Evolutionary conservation across 2,113 vertebrate genomes (phyloP), one percentile per base, ranked within the genome.

Genomic region (Corythaeola cristata): DNA sequence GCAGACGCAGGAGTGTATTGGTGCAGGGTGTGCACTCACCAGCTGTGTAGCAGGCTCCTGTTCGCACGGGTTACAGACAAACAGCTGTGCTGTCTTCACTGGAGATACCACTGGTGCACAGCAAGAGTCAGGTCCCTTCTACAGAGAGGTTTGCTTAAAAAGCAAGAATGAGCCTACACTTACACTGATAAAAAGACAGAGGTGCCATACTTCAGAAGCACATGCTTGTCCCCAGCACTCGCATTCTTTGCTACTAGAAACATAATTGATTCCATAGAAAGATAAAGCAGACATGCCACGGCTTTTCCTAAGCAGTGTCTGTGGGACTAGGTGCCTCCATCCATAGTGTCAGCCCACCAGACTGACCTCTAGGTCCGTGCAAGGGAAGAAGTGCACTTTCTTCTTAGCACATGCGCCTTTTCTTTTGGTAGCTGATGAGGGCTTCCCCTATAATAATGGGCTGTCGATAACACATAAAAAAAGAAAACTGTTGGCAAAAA

Each of bases 21-120:
- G 8, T 45, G 37, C 49, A n/a, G 35, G 14, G 21, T 26, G 45
- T 32, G 22, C 15, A 3, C 49, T 23, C n/a, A 14, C 58, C 24
- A 35, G 24, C 18, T 41, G 47, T 2, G 0, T 18, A 19, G 68
- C 44, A 50, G 47, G 27, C 2, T 1, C 35, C 45, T n/a, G 0
- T 50, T 77, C 37, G 47, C 17, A 7, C 15, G 13, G 7, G 12
- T 41, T 53, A 67, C 4, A n/a, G 16, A 28, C 64, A 53, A 59
- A 35, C 11, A 32, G 44, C 12, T 68, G 28, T 26, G 21, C 12
- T 39, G 20, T 23, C 35, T n/a, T 26, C 24, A 20, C 47, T 32
- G 33, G n/a, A 47, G 69, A 16, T 53, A 6, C 37, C 41, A 9
- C n/a, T 8, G 18, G 33, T 13, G 21, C 33, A 59, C 50, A 80